A percentile compares a stretch with the other conserved stretches of the same genome.
These are phyloP conservation scores for Cirrhinus molitorella DNA, from an alignment of 2,797 vertebrate genomes.

Conservation along the genomic window DNA sequence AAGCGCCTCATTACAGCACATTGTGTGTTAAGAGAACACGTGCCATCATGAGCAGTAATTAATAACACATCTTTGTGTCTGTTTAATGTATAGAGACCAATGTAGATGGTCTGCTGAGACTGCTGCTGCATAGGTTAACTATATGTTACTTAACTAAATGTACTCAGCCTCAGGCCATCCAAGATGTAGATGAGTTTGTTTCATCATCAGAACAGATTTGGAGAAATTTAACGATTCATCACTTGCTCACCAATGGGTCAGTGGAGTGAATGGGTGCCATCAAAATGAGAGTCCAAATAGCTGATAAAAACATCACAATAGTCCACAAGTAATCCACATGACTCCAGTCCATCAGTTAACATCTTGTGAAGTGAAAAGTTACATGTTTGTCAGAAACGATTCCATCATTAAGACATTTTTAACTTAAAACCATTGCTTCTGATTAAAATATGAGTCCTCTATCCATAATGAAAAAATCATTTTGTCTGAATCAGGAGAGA, in stretches of 20 bases:
- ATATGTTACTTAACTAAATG: background rate
- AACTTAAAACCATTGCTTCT: too few relatives aligned
- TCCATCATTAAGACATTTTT: too few relatives aligned
- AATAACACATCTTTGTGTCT: background rate
- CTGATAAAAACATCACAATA: background rate
- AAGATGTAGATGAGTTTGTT: background rate
- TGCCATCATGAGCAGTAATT: background rate
- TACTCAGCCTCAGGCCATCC: background rate
- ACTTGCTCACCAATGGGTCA: background rate
- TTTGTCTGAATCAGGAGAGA: too few relatives aligned
- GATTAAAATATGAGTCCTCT: too few relatives aligned
- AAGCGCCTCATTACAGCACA: background rate
- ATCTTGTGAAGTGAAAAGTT: background rate
- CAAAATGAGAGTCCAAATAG: background rate
- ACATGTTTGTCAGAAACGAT: too few relatives aligned
- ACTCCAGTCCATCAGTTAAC: too few relatives aligned
- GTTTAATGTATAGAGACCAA: background rate
- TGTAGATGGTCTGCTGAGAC: background rate
- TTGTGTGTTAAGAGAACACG: conserved; percentile 1
- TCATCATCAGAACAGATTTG: background rate
- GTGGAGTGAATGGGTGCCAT: background rate
- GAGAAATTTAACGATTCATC: background rate
- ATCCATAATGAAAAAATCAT: too few relatives aligned
- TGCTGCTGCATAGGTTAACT: background rate
- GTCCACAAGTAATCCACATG: too few relatives aligned